Percentiles rank a stretch among this genome's conserved stretches.
Conservation (phyloP, 2,888 invertebrate species). For the Sarcophaga caerulescens region DNA sequence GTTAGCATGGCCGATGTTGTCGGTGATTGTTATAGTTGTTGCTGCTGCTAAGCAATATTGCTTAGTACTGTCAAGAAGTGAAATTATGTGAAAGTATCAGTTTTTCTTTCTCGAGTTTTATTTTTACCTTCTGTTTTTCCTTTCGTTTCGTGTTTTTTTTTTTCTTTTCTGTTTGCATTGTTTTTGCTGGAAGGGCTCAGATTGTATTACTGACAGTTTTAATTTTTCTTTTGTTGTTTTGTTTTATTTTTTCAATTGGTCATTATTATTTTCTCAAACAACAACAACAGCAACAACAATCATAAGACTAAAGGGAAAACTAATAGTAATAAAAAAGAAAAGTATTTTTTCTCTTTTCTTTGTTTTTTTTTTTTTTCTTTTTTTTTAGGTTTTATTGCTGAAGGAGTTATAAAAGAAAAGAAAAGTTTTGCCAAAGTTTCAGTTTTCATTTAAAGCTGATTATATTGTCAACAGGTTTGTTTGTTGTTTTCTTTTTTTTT, state of each 20-base stretch:
- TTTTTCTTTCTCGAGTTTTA: conserved; percentile 1
- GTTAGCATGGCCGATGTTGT: conserved; percentile 11
- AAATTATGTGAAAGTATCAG: conserved; percentile 66
- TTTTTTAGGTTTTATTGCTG: not conserved
- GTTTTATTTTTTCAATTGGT: conserved; percentile 9
- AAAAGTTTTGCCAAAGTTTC: conserved; percentile 47
- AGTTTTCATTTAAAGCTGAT: conserved; percentile 64
- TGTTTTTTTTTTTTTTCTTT: conserved; percentile 1
- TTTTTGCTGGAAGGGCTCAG: conserved; percentile 55
- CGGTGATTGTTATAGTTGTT: conserved; percentile 11
- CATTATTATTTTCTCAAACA: not conserved
- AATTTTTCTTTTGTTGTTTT: conserved; percentile 9
- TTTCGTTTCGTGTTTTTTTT: too few species aligned
- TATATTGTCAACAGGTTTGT: conserved; percentile 67
- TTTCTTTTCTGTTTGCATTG: not conserved
- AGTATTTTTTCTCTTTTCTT: not conserved
- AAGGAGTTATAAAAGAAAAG: conserved; percentile 5
- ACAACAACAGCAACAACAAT: not conserved
- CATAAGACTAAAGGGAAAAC: not conserved
- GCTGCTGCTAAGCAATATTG: conserved; percentile 16
- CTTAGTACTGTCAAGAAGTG: conserved; percentile 64
- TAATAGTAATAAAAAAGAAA: not conserved
- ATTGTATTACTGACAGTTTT: conserved; percentile 39
- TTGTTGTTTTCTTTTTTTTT: conserved; percentile 41
- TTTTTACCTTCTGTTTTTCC: not conserved